These are phyloP conservation scores for Brachystomella parvula DNA, from an alignment of 1,140 invertebrate species.

Conservation along the genomic window DNA sequence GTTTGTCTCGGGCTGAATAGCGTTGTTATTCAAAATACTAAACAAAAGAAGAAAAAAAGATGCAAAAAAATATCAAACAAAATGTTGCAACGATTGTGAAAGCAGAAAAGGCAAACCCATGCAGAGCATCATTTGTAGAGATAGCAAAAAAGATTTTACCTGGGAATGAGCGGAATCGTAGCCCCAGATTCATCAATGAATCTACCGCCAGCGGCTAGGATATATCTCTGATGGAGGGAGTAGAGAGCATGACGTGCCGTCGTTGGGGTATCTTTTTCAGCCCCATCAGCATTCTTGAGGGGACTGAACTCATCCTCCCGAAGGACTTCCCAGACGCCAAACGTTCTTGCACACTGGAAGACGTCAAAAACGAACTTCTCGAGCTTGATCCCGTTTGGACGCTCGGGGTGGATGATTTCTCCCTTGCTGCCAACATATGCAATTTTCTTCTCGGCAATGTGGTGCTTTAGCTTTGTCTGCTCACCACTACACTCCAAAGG, in stretches of 20 bases:
- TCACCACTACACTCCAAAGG: conserved; percentile 44
- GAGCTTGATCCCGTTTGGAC: conserved; percentile 87
- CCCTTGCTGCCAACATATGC: conserved; percentile 71
- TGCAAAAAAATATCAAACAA: conserved; percentile 7
- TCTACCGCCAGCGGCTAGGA: conserved; percentile 71
- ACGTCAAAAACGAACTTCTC: conserved; percentile 99
- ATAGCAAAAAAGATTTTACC: conserved; percentile 40
- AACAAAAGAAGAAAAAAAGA: conserved; percentile 18
- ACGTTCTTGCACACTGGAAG: conserved; percentile 82
- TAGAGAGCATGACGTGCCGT: conserved; percentile 73
- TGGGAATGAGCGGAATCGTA: conserved; percentile 47
- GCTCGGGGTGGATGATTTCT: conserved; percentile 60
- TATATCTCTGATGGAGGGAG: conserved; percentile 71
- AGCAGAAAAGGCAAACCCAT: conserved; percentile 1
- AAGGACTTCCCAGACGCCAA: conserved; percentile 87
- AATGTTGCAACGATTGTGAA: not conserved
- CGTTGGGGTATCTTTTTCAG: conserved; percentile 79
- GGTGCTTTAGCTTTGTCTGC: conserved; percentile 71
- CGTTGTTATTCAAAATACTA: conserved; percentile 40
- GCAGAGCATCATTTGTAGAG: not conserved
- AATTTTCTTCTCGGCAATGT: conserved; percentile 97
- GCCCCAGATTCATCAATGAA: conserved; percentile 49
- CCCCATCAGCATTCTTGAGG: conserved; percentile 83
- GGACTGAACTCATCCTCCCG: conserved; percentile 93
- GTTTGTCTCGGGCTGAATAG: conserved; percentile 41